Evolutionary conservation across 2,888 invertebrate species (phyloP), one percentile per base, ranked within the genome.

Genomic region (Drosophila anceps): DNA sequence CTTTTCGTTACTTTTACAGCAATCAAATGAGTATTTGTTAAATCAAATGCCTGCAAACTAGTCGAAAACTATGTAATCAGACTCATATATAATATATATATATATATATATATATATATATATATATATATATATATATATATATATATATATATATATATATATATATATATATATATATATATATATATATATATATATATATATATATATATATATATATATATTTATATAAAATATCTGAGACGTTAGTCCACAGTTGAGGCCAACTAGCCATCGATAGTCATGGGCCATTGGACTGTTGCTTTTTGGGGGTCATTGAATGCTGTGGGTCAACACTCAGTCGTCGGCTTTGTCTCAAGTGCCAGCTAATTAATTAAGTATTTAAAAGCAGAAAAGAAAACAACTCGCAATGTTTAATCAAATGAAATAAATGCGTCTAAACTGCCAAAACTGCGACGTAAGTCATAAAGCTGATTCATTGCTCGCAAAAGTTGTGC

Each of bases 21-120:
- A 72, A 72, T 77, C 72, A 76, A 77, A 76, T 67, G n/a, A 12
- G 43, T 57, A 48, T 67, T 77, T 43, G 10, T 9, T 41, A 43
- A 20, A 43, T 31, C 20, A 33, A 35, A 53, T 33, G 53, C 24
- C 35, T 53, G 15, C 37, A 37, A 54, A 37, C 27, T 20, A 37
- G 24, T n/a, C 54, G 39, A 54, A 39, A 39, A 27, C 37, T 39
- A 33, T n/a, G n/a, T n/a, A n/a, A n/a, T n/a, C n/a, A n/a, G n/a
- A n/a, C n/a, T n/a, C n/a, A n/a, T n/a, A n/a, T n/a, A n/a, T n/a
- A n/a, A n/a, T n/a, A n/a, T n/a, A n/a, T n/a, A n/a, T n/a, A n/a
- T n/a, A n/a, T n/a, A n/a, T n/a, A n/a, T n/a, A n/a, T n/a, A n/a
- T n/a, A n/a, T n/a, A n/a, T n/a, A n/a, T n/a, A n/a, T n/a, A n/a